phyloP scores from a whole-genome alignment of 2,113 vertebrate species.

The Varanus komodoensis region DNA sequence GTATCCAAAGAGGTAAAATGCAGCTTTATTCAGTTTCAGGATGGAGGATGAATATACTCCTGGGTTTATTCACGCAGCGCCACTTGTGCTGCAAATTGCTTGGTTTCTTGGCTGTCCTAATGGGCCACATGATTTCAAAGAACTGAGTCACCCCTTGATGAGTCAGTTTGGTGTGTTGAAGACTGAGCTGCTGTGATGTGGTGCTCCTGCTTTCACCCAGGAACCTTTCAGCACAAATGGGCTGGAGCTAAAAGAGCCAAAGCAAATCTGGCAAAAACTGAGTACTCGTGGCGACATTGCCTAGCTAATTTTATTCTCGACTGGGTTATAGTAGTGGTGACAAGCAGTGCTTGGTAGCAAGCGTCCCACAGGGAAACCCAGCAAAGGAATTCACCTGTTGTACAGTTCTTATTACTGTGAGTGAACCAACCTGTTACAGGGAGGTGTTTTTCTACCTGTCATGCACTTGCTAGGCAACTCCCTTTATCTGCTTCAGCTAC shows the following conservation, averaged over 20 bases:
- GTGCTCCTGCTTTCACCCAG: background rate
- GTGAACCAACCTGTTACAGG: slow-evolving; percentile 38
- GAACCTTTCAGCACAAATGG: background rate
- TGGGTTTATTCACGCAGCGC: no score
- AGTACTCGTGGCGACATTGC: background rate
- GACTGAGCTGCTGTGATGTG: background rate
- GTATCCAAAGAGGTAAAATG: background rate
- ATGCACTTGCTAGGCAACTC: slow-evolving; percentile 37
- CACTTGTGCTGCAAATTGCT: background rate
- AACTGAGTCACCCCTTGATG: background rate
- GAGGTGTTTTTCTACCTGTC: slow-evolving; percentile 36
- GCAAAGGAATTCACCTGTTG: slow-evolving; percentile 36
- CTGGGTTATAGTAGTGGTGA: background rate
- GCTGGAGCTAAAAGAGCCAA: background rate
- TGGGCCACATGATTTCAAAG: background rate
- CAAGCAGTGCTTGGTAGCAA: slow-evolving; percentile 8
- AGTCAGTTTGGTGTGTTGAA: background rate
- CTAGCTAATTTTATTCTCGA: background rate
- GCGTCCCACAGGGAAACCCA: slow-evolving; percentile 8
- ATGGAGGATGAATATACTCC: background rate
- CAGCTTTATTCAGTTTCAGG: background rate
- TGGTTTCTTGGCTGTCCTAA: background rate
- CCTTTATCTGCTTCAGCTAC: slow-evolving; percentile 7
- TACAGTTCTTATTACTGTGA: slow-evolving; percentile 32
- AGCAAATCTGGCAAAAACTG: background rate